Base-by-base conservation (phyloP, 2,888 invertebrate species). In the Tigriopus californicus region DNA sequence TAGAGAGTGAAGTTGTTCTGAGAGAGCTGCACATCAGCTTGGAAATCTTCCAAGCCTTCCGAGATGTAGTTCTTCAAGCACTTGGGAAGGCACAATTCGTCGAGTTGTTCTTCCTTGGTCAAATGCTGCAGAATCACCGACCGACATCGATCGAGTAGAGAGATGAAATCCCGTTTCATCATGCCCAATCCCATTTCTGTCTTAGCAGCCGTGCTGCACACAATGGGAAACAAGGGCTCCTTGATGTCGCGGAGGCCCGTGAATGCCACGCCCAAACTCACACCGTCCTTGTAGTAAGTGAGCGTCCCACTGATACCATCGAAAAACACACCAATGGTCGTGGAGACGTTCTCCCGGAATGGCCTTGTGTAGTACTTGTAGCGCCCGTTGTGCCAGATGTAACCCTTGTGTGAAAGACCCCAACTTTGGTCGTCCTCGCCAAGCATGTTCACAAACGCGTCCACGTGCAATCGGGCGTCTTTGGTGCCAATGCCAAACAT, bases 351-450 rank as follows among this genome's bases (percentile, higher is more conserved):
- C 67, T 83, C 82, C 62, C 76, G 73, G 67, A 83, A 83, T 0
- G 81, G 79, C 66, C 78, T 78, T 2, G 81, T 80, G 67, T 80
- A 83, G 60, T 76, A 72, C 41, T 76, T 71, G 67, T 78, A 78
- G 13, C 40, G 24, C 6, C 53, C 81, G 22, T 75, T 75, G 67
- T 83, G 82, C 80, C 81, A 82, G 1, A 81, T 67, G 8, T 78
- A 66, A 5, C 83, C 83, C 69, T 82, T 82, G 67, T 83, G 83
- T 1, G 81, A 82, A 20, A 83, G 68, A 0, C 82, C 83, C 82
- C 82, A 83, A 54, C 82, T 79, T 62, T 78, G 72, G 52, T 75
- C 74, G 67, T 83, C 80, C 68, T 81, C 80, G n/a, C 83, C 83
- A 33, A 83, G 69, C 65, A 83, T 72, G 68, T 83, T 82, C 33